Evolutionary conservation across 1,140 invertebrate genomes (phyloP).

Genomic region (Dermatophagoides farinae): DNA sequence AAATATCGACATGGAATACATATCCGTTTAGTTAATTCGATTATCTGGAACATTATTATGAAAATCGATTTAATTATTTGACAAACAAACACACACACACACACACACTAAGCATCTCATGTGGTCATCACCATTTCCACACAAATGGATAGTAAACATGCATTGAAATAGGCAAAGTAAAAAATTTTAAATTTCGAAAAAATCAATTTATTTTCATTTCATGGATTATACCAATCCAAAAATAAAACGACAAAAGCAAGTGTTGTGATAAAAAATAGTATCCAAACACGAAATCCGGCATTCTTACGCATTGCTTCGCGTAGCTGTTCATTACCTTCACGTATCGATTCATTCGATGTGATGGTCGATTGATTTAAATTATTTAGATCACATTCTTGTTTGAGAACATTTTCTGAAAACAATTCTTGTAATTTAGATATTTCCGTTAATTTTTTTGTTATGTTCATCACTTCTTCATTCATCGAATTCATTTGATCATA

Average conservation of each 20-base stretch:
- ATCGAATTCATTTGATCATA: constrained; percentile 56
- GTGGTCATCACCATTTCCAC: not conserved
- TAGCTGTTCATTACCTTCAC: constrained; percentile 89
- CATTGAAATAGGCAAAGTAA: no score
- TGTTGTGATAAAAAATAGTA: constrained; percentile 82
- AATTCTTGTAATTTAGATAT: constrained; percentile 89
- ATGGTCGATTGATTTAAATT: constrained; percentile 63
- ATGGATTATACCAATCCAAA: constrained; percentile 88
- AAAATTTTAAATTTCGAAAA: no score
- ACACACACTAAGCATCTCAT: not conserved
- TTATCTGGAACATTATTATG: constrained; percentile 2
- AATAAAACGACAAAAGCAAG: constrained; percentile 88
- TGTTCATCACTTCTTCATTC: constrained; percentile 42
- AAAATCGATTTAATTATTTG: not conserved
- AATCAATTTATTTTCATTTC: not conserved
- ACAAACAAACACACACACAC: not conserved
- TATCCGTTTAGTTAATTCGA: not conserved
- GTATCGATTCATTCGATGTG: constrained; percentile 79
- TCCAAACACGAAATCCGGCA: constrained; percentile 75
- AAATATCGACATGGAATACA: constrained; percentile 1
- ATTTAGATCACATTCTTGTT: constrained; percentile 83
- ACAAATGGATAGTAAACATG: no score
- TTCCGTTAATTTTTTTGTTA: constrained; percentile 72
- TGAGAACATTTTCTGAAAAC: constrained; percentile 85
- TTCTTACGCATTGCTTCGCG: constrained; percentile 73